Evolutionary conservation across 2,888 invertebrate genomes (phyloP), one percentile per base, ranked within the genome.

Genomic region (Latrodectus elegans): DNA sequence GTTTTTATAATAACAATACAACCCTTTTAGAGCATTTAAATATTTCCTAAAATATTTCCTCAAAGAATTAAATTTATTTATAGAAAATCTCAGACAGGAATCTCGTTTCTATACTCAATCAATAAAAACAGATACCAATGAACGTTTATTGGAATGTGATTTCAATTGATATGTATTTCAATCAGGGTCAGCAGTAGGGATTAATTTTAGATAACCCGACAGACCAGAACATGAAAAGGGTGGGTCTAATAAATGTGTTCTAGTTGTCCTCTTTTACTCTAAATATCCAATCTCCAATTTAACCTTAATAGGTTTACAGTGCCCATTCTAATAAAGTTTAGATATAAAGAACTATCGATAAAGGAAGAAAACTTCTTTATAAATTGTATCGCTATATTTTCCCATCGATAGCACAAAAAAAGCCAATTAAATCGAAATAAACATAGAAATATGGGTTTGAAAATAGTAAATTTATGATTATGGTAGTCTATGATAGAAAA

Each of bases 171-270:
- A 60, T 60, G 14, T 15, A 10, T 15, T 60, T 60, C 60, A 60
- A 60, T 15, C 65, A 26, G 65, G 82, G 82, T 75, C 75, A 82
- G 14, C 53, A 15, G 49, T 70, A 60, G 55, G 60, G 77, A 84
- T 84, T 84, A 84, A 84, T 84, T 84, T 84, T 84, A 55, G 84
- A 84, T 84, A 84, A 84, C 84, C 71, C 76, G 64, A 72, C 64
- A 55, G 72, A 26, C 15, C 17, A 22, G 53, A 60, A 84, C 84
- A 84, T 49, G 84, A 60, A 84, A 84, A 53, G 77, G 84, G 84
- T 77, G 84, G 84, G 38, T 17, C 84, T 17, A 51, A 78, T 67
- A 84, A 64, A 76, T 73, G 52, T 84, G 84, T 84, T 71, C 72
- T 60, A 70, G 75, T 83, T 83, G 83, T 83, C 83, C 83, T 83